Evolutionary conservation across 1,140 invertebrate genomes (phyloP).

Genomic region (Daktulosphaira vitifoliae): DNA sequence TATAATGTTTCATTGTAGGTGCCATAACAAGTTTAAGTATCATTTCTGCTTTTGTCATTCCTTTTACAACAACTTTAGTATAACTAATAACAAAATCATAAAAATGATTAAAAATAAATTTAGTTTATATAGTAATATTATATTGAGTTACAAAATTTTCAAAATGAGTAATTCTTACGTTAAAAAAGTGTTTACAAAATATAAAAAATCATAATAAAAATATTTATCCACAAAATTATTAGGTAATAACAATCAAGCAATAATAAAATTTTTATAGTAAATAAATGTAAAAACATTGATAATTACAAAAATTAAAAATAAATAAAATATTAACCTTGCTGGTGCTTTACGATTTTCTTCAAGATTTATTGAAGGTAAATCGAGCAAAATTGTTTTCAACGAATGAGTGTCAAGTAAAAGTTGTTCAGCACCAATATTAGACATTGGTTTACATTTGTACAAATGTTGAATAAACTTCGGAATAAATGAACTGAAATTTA

Average conservation of each 20-base stretch:
- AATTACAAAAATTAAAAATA: neutral
- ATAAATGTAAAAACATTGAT: neutral
- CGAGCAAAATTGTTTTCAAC: slow-evolving; percentile 90
- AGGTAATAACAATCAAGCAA: neutral
- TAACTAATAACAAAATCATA: slow-evolving; percentile 45
- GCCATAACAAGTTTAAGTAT: slow-evolving; percentile 97
- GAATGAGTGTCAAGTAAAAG: slow-evolving; percentile 95
- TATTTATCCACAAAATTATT: neutral
- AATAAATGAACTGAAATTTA: slow-evolving; percentile 69
- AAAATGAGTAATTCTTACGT: no score
- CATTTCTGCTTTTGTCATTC: slow-evolving; percentile 98
- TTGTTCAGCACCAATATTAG: slow-evolving; percentile 89
- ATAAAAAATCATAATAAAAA: no score
- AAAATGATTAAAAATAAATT: no score
- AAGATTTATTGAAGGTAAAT: slow-evolving; percentile 86
- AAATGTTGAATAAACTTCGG: slow-evolving; percentile 88
- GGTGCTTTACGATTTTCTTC: slow-evolving; percentile 78
- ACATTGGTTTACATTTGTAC: slow-evolving; percentile 90
- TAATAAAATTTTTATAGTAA: neutral
- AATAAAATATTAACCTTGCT: slow-evolving; percentile 50
- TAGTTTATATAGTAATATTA: no score
- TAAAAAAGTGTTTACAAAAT: no score
- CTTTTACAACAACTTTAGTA: slow-evolving; percentile 82
- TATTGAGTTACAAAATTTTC: no score
- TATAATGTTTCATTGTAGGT: slow-evolving; percentile 63